Percentiles rank a stretch among this genome's conserved stretches.
Conservation (phyloP, 2,797 vertebrate genomes). For the Acomys russatus region DNA sequence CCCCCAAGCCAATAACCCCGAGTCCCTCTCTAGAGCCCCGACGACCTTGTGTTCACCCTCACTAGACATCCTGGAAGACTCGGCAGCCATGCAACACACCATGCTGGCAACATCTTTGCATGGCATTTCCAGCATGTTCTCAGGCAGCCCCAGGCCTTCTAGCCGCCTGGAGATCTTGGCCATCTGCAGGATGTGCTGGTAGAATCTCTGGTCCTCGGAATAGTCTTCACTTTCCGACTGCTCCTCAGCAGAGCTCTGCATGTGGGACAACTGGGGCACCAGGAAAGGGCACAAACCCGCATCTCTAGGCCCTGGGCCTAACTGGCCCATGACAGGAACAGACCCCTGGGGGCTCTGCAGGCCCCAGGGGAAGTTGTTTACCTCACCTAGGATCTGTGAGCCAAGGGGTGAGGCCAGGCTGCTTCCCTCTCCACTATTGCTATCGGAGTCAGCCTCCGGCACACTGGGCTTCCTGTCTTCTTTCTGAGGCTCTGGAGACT, state of each 20-base stretch:
- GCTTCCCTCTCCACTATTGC: conserved; percentile 33
- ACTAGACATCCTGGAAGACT: conserved; percentile 22
- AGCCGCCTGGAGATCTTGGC: conserved; percentile 72
- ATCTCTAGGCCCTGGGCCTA: not conserved
- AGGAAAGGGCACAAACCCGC: not conserved
- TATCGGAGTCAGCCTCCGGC: not conserved
- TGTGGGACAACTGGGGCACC: not conserved
- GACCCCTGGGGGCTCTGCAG: conserved; percentile 42
- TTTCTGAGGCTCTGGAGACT: not conserved
- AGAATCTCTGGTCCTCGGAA: conserved; percentile 77
- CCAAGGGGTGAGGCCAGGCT: conserved; percentile 42
- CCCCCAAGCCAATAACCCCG: conserved; percentile 10
- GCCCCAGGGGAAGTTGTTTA: conserved; percentile 71
- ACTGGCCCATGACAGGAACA: not conserved
- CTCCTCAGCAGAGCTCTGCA: conserved; percentile 73
- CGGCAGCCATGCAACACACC: not conserved
- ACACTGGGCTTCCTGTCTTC: not conserved
- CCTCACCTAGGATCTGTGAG: conserved; percentile 72
- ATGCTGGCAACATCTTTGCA: not conserved
- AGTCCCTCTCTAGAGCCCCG: conserved; percentile 8
- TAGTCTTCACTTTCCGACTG: conserved; percentile 75
- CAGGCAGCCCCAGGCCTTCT: conserved; percentile 48
- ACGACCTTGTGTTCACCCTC: conserved; percentile 49
- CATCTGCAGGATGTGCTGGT: conserved; percentile 79
- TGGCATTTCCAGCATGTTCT: not conserved